Evolutionary conservation across 1,140 invertebrate species (phyloP).

Genomic region (Sminthurides bifidus): DNA sequence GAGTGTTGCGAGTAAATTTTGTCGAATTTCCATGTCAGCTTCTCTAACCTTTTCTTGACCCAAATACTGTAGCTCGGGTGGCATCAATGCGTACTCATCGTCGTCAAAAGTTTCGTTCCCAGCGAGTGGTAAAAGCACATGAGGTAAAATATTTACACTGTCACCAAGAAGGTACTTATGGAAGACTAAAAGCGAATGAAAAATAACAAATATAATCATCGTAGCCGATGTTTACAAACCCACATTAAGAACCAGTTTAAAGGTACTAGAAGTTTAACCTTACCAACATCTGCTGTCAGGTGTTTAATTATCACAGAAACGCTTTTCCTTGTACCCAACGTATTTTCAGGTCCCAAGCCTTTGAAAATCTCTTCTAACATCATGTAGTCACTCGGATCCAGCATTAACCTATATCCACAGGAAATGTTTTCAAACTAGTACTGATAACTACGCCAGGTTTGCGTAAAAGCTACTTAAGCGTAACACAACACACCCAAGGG

Average conservation of each 20-base stretch:
- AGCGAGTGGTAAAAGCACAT: slow-evolving; percentile 2
- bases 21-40: background rate
- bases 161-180: background rate
- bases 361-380: background rate
- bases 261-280: too few relatives aligned
- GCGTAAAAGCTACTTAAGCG: background rate
- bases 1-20: slow-evolving; percentile 4
- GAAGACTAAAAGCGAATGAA: background rate
- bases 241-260: too few relatives aligned
- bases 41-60: background rate
- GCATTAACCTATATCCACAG: background rate
- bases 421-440: background rate
- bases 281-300: background rate
- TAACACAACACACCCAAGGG: background rate
- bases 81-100: slow-evolving; percentile 8
- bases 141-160: slow-evolving; percentile 1
- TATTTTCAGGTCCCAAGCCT: background rate
- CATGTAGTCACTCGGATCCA: background rate
- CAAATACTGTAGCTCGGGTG: slow-evolving; percentile 10
- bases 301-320: background rate
- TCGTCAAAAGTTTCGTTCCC: slow-evolving; percentile 10
- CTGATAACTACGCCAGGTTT: background rate
- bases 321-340: background rate
- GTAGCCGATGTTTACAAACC: too few relatives aligned
- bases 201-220: too few relatives aligned